Base-by-base conservation (phyloP, 2,797 vertebrate genomes). In the Caiman crocodilus region DNA sequence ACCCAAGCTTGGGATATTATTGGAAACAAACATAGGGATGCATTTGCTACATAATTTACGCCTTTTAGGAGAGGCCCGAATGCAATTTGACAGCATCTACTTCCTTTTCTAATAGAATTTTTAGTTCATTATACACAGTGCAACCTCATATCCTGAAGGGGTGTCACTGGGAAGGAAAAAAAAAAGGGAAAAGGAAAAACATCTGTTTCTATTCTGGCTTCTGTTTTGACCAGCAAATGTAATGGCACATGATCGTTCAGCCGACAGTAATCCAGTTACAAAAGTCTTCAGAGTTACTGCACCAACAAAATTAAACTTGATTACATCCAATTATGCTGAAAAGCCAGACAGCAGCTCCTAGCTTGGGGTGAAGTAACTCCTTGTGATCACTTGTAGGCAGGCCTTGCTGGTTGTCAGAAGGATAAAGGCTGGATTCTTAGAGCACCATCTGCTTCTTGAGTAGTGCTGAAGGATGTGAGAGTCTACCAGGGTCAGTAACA, bases 301-400 rank as follows among this genome's bases (percentile, higher is more conserved):
- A 97, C 96, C 96, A 94, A 97, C 97, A 91, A 87, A 94, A 98
- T 98, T 97, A 98, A 97, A 97, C 97, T 96, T 96, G 97, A 98
- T 98, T 98, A 98, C 93, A 94, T 96, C 97, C 97, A 97, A 98
- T 98, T 97, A 97, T 97, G 96, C 97, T 97, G 97, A 97, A 97
- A 97, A 95, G 93, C 94, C 97, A 97, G 98, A 97, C 97, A 97
- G 96, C 97, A 97, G 97, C 97, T 97, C 97, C 96, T 97, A 96
- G 97, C 97, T 97, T 94, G 95, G 95, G 96, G 96, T 97, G 96
- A 97, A 96, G 97, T 94, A 96, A 97, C 96, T 97, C 95, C 96
- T 96, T 90, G 94, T 93, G 65, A 86, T 94, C 32, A 50, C 89
- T 88, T 91, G 95, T 25, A 67, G 94, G 95, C 96, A 96, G 95